Conservation (phyloP, 2,113 vertebrate genomes). For the Atlantisia rogersi region DNA sequence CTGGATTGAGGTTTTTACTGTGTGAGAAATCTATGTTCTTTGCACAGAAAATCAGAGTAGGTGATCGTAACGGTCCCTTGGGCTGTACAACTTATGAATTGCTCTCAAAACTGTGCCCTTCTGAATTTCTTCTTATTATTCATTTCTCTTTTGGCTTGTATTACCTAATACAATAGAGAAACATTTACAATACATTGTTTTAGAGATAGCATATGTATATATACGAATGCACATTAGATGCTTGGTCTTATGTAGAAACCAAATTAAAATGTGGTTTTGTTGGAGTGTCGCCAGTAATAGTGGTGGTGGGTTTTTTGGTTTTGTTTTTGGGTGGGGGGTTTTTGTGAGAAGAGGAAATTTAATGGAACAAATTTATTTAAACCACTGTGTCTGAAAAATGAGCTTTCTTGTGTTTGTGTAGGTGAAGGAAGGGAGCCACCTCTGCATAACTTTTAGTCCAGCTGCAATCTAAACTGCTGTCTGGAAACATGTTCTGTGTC, state of each 20-base stretch:
- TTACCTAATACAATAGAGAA: background rate
- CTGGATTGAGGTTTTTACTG: background rate
- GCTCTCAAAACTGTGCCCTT: background rate
- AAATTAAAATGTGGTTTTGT: background rate
- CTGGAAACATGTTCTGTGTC: background rate
- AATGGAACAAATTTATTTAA: background rate
- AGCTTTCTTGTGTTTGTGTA: background rate
- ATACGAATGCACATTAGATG: background rate
- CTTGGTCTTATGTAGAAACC: background rate
- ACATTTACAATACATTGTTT: background rate
- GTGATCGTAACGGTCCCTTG: background rate
- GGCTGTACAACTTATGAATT: background rate
- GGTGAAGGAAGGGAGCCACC: background rate
- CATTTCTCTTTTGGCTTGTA: background rate
- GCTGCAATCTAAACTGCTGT: background rate
- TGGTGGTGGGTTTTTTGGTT: too few species aligned
- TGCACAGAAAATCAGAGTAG: background rate
- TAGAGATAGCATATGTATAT: background rate
- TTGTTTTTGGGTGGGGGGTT: background rate
- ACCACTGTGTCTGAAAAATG: background rate
- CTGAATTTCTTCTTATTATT: background rate
- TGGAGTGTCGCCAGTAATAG: background rate
- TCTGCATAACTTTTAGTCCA: background rate
- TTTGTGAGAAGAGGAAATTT: background rate
- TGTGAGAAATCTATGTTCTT: background rate